Conservation (phyloP, 2,113 vertebrate genomes). For the Oryzias javanicus region DNA sequence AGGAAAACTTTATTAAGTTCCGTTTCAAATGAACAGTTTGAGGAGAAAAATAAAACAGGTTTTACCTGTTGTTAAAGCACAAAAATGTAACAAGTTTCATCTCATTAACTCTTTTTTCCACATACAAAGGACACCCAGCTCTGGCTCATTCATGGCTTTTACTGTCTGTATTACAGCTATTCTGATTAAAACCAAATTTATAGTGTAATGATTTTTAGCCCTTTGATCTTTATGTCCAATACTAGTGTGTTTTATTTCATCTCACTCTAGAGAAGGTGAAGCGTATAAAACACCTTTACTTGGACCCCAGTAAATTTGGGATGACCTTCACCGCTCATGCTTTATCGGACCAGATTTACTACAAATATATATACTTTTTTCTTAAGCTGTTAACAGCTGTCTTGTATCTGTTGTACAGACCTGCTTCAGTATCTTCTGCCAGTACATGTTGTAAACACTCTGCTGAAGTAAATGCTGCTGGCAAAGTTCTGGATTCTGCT, state of each 20-base stretch:
- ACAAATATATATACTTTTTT: too few species aligned
- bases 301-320: background rate
- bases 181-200: background rate
- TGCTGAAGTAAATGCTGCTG: too few species aligned
- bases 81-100: slow-evolving; percentile 13
- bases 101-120: slow-evolving; percentile 4
- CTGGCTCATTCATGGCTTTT: background rate
- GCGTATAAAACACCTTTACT: background rate
- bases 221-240: background rate
- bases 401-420: too few species aligned
- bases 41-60: slow-evolving; percentile 2
- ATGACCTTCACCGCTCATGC: background rate
- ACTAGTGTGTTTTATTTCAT: background rate
- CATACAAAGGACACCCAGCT: background rate
- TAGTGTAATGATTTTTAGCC: background rate
- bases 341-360: too few species aligned
- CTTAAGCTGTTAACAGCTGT: too few species aligned
- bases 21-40: slow-evolving; percentile 20
- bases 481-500: too few species aligned
- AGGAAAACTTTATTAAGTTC: slow-evolving; percentile 50
- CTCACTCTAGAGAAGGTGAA: background rate
- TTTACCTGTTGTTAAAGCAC: background rate
- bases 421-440: too few species aligned
- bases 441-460: too few species aligned
- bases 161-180: background rate